Percentiles rank a stretch among this genome's conserved stretches.
These are phyloP conservation scores for Aphelenchoides avenae DNA, from an alignment of 1,140 invertebrate species.

Conservation along the genomic window DNA sequence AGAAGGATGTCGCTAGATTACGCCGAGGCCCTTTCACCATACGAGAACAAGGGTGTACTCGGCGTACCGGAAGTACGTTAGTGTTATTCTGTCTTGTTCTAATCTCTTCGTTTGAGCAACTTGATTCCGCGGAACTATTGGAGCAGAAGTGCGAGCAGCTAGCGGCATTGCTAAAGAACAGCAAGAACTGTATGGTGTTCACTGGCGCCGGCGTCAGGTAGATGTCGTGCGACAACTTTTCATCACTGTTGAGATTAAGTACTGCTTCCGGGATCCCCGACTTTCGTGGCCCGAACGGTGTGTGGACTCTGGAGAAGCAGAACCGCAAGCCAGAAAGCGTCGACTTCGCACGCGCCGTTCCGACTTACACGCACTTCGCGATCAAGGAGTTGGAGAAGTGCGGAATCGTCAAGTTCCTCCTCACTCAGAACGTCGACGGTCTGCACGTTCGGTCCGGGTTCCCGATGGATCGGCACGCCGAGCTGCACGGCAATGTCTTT, in stretches of 20 bases:
- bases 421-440: conserved; percentile 97
- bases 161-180: conserved; percentile 71
- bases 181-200: conserved; percentile 83
- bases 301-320: conserved; percentile 93
- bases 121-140: conserved; percentile 69
- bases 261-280: conserved; percentile 96
- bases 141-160: conserved; percentile 74
- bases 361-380: conserved; percentile 90
- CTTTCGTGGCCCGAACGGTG: conserved; percentile 86
- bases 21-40: conserved; percentile 85
- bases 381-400: conserved; percentile 73
- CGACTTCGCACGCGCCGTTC: conserved; percentile 78
- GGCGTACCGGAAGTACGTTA: conserved; percentile 71
- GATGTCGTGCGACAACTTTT: not conserved
- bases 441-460: conserved; percentile 86
- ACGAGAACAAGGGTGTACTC: conserved; percentile 86
- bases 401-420: conserved; percentile 73
- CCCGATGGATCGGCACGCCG: conserved; percentile 73
- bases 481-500: conserved; percentile 98
- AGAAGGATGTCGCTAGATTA: conserved; percentile 65
- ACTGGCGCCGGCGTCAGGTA: conserved; percentile 89
- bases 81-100: not conserved
- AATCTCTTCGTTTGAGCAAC: conserved; percentile 29
- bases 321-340: conserved; percentile 73
- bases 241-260: conserved; percentile 5